Percentiles rank a stretch among this genome's conserved stretches.
These are phyloP conservation scores for Drosophila melanogaster DNA, from an alignment of 1,140 invertebrate genomes.

Conservation along the genomic window Release_6_plus_ISO1_MT NT_037436.4:17135501-17136000, in stretches of 20 bases:
- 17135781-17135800: constrained; percentile 23
- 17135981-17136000: constrained; percentile 16
- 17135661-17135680: no score
- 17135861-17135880: constrained; percentile 72
- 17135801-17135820: constrained; percentile 55
- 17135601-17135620: no score
- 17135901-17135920: constrained; percentile 83
- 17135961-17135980: constrained; percentile 19
- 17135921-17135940: constrained; percentile 83
- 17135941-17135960: constrained; percentile 67
- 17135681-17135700: no score
- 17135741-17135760: background rate
- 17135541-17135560: background rate
- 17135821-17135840: constrained; percentile 73
- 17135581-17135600: no score
- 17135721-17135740: background rate
- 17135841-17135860: constrained; percentile 69
- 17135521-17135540: background rate
- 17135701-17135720: no score
- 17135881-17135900: constrained; percentile 75
- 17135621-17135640: no score
- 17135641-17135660: no score
- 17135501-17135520: background rate
- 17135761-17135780: constrained; percentile 4
- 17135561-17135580: no score